phyloP scores from a whole-genome alignment of 2,888 invertebrate genomes.

The Thymelicus lineola region DNA sequence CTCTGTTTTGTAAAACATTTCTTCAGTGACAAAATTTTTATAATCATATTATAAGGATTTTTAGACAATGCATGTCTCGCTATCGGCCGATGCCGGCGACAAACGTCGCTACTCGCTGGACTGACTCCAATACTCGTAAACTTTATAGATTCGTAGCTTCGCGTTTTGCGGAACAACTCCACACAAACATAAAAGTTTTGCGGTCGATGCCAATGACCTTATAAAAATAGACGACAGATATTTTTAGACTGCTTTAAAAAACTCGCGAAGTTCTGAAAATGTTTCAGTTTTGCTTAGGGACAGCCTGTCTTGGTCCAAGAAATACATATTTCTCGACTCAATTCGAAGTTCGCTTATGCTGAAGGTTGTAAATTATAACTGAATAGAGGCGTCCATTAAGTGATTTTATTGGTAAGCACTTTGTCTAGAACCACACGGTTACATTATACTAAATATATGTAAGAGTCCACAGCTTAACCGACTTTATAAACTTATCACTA shows the following conservation, averaged over 20 bases:
- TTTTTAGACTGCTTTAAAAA: conserved; percentile 16
- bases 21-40: not conserved
- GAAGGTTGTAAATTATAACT: too few species aligned
- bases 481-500: too few species aligned
- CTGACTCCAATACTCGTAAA: conserved; percentile 36
- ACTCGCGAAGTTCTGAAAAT: conserved; percentile 9
- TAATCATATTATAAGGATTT: conserved; percentile 13
- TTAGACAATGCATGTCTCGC: conserved; percentile 22
- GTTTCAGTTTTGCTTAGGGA: not conserved
- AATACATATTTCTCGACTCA: not conserved
- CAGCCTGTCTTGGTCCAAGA: not conserved
- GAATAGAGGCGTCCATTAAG: too few species aligned
- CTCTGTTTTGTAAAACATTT: too few species aligned
- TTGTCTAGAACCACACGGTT: too few species aligned
- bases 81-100: conserved; percentile 26
- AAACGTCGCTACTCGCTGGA: conserved; percentile 24
- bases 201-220: conserved; percentile 29
- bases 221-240: conserved; percentile 32
- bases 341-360: too few species aligned
- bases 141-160: conserved; percentile 29
- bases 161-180: conserved; percentile 23
- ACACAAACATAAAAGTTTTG: conserved; percentile 35
- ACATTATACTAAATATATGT: too few species aligned
- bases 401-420: too few species aligned
- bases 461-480: too few species aligned